These are phyloP conservation scores for Salticus scenicus DNA, from an alignment of 2,888 invertebrate species.

Conservation along the genomic window DNA sequence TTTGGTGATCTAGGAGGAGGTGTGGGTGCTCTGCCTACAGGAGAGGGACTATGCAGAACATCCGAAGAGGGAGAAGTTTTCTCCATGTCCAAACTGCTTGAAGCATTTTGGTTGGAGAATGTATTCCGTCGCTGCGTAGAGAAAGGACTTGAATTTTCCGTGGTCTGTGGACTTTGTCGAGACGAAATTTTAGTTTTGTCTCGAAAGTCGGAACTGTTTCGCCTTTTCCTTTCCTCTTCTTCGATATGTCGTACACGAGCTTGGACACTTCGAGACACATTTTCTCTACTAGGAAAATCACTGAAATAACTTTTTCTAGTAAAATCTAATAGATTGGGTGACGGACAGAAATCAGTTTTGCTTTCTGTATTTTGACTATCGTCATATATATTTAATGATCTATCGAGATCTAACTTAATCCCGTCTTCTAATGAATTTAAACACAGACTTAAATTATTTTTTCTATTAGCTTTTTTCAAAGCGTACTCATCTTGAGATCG, in stretches of 20 bases:
- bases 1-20: constrained; percentile 63
- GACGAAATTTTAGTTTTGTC: constrained; percentile 31
- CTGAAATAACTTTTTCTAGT: constrained; percentile 57
- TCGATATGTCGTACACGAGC: constrained; percentile 30
- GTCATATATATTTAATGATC: background rate
- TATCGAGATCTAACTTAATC: background rate
- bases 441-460: constrained; percentile 47
- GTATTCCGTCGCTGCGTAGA: constrained; percentile 16
- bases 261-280: constrained; percentile 31
- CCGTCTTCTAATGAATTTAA: constrained; percentile 23
- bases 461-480: constrained; percentile 16
- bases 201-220: constrained; percentile 28
- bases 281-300: constrained; percentile 51
- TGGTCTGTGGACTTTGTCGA: constrained; percentile 7
- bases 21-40: constrained; percentile 47
- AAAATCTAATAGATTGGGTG: constrained; percentile 32
- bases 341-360: constrained; percentile 50
- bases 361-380: constrained; percentile 22
- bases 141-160: constrained; percentile 12
- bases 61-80: background rate
- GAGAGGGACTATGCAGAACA: constrained; percentile 20
- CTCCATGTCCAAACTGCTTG: background rate
- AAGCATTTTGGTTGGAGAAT: background rate
- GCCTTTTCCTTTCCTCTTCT: constrained; percentile 41
- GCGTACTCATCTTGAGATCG: constrained; percentile 53